Conservation (phyloP, 2,113 vertebrate species). For the Herpailurus yagouaroundi region DNA sequence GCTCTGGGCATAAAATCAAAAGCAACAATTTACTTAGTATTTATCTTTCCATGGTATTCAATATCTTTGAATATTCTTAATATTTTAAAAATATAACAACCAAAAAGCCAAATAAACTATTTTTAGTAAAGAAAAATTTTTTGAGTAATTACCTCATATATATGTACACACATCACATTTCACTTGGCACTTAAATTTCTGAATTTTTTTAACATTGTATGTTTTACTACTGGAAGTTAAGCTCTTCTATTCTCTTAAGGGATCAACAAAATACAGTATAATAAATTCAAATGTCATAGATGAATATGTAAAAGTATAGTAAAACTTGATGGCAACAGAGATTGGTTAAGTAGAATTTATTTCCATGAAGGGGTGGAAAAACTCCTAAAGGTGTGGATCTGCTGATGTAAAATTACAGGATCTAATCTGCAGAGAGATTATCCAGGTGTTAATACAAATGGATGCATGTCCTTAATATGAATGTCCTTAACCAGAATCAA, state of each 20-base stretch:
- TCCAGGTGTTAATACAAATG: neutral
- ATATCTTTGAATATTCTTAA: constrained; percentile 36
- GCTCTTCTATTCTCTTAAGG: neutral
- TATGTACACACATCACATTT: neutral
- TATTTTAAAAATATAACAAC: neutral
- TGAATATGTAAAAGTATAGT: neutral
- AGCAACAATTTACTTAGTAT: constrained; percentile 61
- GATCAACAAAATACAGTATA: neutral
- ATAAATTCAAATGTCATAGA: neutral
- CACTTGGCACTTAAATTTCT: neutral
- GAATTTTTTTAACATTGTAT: neutral
- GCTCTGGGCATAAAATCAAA: constrained; percentile 63
- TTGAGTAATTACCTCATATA: neutral
- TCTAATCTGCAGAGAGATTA: neutral
- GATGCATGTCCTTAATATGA: neutral
- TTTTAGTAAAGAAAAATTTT: neutral
- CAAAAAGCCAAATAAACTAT: neutral
- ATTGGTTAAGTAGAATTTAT: neutral
- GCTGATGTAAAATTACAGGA: neutral
- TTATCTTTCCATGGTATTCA: constrained; percentile 63
- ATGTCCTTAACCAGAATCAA: neutral
- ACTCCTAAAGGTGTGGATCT: neutral
- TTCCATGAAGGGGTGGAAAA: neutral
- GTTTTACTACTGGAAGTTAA: neutral
- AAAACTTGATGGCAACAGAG: neutral